These are phyloP conservation scores for Polydrusus tereticollis DNA, from an alignment of 2,888 invertebrate species.

Conservation along the genomic window DNA sequence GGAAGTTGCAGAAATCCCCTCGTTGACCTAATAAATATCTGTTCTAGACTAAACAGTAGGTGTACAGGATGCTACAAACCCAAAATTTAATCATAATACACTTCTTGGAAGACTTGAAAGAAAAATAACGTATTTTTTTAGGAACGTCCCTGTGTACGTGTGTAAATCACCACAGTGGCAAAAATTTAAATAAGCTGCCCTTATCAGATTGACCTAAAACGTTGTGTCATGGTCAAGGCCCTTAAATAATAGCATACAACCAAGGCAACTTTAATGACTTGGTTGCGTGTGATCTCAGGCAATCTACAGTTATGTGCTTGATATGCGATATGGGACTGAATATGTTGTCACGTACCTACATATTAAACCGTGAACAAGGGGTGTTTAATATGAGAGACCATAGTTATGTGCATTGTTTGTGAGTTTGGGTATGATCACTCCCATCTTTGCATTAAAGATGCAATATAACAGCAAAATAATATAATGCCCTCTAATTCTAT, in stretches of 20 bases:
- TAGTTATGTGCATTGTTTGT: constrained; percentile 3
- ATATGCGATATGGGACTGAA: constrained; percentile 20
- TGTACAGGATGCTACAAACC: too few species aligned
- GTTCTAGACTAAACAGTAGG: neutral
- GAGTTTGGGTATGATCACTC: neutral
- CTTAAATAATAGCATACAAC: constrained; percentile 21
- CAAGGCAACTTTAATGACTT: constrained; percentile 34
- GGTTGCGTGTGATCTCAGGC: constrained; percentile 28
- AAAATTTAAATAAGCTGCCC: constrained; percentile 10
- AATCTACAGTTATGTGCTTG: constrained; percentile 26
- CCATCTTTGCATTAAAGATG: neutral
- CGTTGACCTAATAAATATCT: neutral
- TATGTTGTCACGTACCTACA: constrained; percentile 28
- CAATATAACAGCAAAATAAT: too few species aligned
- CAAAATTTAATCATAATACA: too few species aligned
- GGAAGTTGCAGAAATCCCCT: neutral
- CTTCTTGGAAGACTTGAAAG: too few species aligned
- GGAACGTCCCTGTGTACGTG: neutral
- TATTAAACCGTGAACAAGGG: constrained; percentile 5
- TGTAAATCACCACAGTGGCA: neutral
- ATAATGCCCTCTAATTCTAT: too few species aligned
- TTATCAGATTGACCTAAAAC: constrained; percentile 37
- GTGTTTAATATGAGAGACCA: neutral
- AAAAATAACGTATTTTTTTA: neutral
- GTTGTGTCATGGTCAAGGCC: constrained; percentile 39